These are phyloP conservation scores for Penaeus chinensis DNA, from an alignment of 1,140 invertebrate species.

Conservation along the genomic window DNA sequence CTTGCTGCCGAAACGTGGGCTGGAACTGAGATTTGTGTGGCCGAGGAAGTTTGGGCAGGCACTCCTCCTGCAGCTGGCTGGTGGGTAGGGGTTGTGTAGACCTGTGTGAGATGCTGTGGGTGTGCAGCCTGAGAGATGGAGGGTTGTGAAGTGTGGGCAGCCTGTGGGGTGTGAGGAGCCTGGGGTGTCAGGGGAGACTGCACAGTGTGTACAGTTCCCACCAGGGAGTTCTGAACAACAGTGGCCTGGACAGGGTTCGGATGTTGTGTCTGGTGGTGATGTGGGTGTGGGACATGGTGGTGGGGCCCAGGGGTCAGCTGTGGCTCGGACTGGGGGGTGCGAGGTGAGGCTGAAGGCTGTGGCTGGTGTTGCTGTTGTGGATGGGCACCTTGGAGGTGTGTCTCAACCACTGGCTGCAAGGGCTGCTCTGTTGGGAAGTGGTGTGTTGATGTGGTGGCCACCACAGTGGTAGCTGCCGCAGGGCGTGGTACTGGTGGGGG, in stretches of 20 bases:
- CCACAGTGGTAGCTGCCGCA: constrained; percentile 17
- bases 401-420: constrained; percentile 12
- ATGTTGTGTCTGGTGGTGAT: background rate
- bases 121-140: background rate
- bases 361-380: constrained; percentile 23
- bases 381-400: constrained; percentile 12
- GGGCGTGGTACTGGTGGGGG: background rate
- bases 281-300: constrained; percentile 13
- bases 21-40: background rate
- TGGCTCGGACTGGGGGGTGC: background rate
- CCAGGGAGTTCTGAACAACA: background rate
- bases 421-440: background rate
- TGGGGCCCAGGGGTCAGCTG: constrained; percentile 1
- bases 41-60: background rate
- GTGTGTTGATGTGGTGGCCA: constrained; percentile 28
- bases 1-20: constrained; percentile 3
- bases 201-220: background rate
- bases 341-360: background rate
- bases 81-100: background rate
- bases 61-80: background rate
- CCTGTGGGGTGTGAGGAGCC: constrained; percentile 13
- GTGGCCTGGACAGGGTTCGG: background rate
- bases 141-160: background rate
- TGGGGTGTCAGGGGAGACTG: background rate
- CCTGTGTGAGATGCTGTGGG: background rate